These are phyloP conservation scores for Isurus oxyrinchus DNA, from an alignment of 2,113 vertebrate genomes.

Conservation along the genomic window DNA sequence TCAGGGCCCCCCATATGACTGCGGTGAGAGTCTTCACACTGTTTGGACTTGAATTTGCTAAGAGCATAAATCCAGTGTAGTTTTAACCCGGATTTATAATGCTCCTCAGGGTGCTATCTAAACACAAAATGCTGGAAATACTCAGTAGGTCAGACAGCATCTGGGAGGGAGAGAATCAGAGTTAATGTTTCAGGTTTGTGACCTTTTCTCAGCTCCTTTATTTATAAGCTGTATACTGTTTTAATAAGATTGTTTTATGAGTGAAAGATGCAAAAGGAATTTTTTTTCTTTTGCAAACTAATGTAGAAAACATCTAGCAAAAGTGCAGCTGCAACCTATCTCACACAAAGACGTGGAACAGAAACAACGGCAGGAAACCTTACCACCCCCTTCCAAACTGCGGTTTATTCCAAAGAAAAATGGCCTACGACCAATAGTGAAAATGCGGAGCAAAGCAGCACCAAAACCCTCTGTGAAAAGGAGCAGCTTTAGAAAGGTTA, in stretches of 20 bases:
- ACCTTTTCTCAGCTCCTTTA: neutral
- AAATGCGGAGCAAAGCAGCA: constrained; percentile 49
- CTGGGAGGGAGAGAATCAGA: neutral
- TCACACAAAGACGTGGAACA: constrained; percentile 54
- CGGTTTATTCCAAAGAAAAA: constrained; percentile 82
- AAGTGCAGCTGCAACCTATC: constrained; percentile 65
- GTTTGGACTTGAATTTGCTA: neutral
- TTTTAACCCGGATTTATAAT: neutral
- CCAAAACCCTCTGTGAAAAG: constrained; percentile 44
- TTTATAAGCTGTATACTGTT: neutral
- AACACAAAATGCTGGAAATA: neutral
- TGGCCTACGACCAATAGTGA: constrained; percentile 79
- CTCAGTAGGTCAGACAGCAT: neutral
- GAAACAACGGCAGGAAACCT: constrained; percentile 44
- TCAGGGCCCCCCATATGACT: neutral
- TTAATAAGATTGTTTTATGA: neutral
- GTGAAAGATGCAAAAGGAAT: neutral
- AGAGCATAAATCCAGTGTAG: neutral
- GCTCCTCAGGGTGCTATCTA: neutral
- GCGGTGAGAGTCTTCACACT: neutral
- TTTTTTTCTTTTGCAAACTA: constrained; percentile 37
- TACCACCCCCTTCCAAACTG: constrained; percentile 59
- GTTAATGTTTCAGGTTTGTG: neutral
- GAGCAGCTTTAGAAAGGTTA: constrained; percentile 48
- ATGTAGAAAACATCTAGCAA: constrained; percentile 68